phyloP scores from a whole-genome alignment of 1,140 invertebrate genomes.

The Gonioctena quinquepunctata region DNA sequence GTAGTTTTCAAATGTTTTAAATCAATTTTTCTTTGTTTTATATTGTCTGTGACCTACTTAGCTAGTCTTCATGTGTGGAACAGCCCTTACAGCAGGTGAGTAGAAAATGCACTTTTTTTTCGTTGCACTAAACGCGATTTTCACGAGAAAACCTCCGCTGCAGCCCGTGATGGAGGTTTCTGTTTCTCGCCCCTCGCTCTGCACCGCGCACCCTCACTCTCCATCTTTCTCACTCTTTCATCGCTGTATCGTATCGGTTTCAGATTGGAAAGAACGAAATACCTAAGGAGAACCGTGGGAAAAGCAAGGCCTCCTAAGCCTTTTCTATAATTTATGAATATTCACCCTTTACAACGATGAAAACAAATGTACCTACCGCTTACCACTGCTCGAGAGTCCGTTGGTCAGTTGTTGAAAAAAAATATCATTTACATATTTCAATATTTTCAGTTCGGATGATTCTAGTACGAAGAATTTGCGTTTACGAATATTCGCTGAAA shows the following conservation, averaged over 20 bases:
- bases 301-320: not conserved
- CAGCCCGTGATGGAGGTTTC: constrained; percentile 3
- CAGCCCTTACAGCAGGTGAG: constrained; percentile 71
- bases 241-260: not conserved
- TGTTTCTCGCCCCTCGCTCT: constrained; percentile 7
- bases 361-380: not conserved
- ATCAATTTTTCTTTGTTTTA: constrained; percentile 67
- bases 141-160: constrained; percentile 2
- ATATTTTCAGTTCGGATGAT: not conserved
- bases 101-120: constrained; percentile 17
- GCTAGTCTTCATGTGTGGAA: constrained; percentile 84
- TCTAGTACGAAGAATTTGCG: no score
- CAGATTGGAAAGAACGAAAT: not conserved
- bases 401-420: not conserved
- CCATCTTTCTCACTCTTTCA: not conserved
- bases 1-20: constrained; percentile 50
- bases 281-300: constrained; percentile 9
- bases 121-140: constrained; percentile 22
- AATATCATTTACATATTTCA: not conserved
- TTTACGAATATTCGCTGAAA: no score
- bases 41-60: constrained; percentile 76
- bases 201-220: constrained; percentile 10
- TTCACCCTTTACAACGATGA: constrained; percentile 9
- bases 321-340: constrained; percentile 10
- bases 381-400: no score